Conservation (phyloP, 2,113 vertebrate species). For the Opisthocomus hoazin region DNA sequence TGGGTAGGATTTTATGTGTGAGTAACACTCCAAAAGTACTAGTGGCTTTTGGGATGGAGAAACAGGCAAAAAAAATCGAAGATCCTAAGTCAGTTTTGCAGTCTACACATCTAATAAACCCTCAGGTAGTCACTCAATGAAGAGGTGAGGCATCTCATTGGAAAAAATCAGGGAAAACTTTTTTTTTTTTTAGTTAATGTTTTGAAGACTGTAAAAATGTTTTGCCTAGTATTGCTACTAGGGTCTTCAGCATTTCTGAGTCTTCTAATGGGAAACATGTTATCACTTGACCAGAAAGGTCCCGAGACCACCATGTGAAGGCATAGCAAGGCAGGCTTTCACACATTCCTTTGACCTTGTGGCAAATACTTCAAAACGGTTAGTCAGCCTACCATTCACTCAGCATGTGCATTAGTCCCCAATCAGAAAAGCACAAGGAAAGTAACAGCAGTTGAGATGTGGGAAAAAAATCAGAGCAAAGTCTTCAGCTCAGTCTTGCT, state of each 20-base stretch:
- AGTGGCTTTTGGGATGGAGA: neutral
- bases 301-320: neutral
- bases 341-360: neutral
- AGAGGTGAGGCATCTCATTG: neutral
- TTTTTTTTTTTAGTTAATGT: neutral
- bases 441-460: neutral
- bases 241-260: neutral
- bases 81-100: neutral
- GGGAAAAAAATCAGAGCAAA: neutral
- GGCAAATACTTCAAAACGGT: neutral
- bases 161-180: neutral
- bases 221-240: neutral
- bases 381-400: neutral
- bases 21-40: neutral
- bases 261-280: neutral
- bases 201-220: neutral
- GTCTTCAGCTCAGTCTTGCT: neutral
- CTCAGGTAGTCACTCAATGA: neutral
- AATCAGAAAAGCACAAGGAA: neutral
- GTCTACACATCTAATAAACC: neutral
- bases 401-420: neutral
- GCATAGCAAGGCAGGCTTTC: fast-evolving
- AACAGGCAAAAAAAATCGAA: neutral
- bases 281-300: neutral
- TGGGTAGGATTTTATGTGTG: neutral